Percentiles rank a stretch among this genome's conserved stretches.
Conservation (phyloP, 2,113 vertebrate species). For the Mus pahari region DNA sequence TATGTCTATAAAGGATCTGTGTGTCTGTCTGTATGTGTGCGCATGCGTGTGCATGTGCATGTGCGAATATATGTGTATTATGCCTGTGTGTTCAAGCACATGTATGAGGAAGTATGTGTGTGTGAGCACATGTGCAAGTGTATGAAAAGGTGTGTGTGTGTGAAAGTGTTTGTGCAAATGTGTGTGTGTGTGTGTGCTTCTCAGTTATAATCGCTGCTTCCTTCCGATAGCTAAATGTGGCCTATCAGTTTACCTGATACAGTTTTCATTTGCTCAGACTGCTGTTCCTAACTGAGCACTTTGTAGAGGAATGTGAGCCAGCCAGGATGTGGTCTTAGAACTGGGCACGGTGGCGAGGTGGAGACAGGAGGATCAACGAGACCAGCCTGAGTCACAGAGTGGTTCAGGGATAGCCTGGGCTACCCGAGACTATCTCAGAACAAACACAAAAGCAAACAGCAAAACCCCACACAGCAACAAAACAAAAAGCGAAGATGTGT, state of each 20-base stretch:
- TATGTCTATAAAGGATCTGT: constrained; percentile 5
- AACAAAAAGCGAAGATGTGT: neutral
- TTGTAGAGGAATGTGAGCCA: neutral
- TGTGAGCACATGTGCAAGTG: neutral
- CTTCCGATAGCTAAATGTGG: neutral
- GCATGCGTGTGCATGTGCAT: neutral
- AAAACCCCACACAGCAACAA: neutral
- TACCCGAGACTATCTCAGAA: neutral
- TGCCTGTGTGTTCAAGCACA: neutral
- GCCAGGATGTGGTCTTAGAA: neutral
- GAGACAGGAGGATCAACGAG: neutral
- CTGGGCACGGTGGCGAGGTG: neutral
- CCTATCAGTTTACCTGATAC: neutral
- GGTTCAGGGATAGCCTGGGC: neutral
- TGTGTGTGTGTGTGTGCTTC: constrained; percentile 36
- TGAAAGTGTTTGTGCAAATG: neutral
- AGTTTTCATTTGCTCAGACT: neutral
- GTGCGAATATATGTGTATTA: neutral
- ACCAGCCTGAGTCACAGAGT: neutral
- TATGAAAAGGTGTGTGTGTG: neutral
- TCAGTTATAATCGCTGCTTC: neutral
- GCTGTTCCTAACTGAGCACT: neutral
- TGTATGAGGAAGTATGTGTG: neutral
- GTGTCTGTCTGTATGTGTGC: neutral
- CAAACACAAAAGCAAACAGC: neutral